Evolutionary conservation across 2,888 invertebrate genomes (phyloP), one percentile per base, ranked within the genome.

Genomic region (Therioaphis trifolii): DNA sequence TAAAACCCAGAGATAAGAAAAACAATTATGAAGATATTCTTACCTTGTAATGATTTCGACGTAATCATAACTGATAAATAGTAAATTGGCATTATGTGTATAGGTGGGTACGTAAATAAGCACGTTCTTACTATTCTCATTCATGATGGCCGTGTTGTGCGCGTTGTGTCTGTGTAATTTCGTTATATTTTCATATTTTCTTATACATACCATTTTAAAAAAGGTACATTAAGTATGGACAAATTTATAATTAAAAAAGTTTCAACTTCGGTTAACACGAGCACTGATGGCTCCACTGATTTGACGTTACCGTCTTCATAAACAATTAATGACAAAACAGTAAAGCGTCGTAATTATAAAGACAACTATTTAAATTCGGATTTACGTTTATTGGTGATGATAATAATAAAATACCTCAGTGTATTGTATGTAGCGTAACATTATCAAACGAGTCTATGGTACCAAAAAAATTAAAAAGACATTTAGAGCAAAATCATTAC

Each of bases 271-370:
- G 9, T 5, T 52, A 5, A 52, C 5, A 52, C 49, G 18, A 52
- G 18, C 49, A 52, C 5, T 18, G 49, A 52, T 52, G 18, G 49
- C 49, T 52, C 46, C 7, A 46, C 46, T 2, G 14, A 5, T 46
- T 46, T 7, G 7, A 9, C 58, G 21, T 61, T 61, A 61, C 61
- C 61, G 27, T 61, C 27, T 61, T 61, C 61, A 61, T 27, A 24
- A 61, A 58, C 9, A 58, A 58, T n/a, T 35, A 40, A n/a, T 66
- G 66, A 66, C 3, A 24, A 66, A 66, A 66, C n/a, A n/a, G 63
- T 63, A 63, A 63, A 63, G 29, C 29, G 63, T 63, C 58, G 29
- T 66, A 66, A 66, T 11, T 87, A 89, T 2, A 89, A 90, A 40
- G 61, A 79, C 9, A 84, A 85, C 21, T 68, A 68, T 68, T 68